Conservation (phyloP, 2,888 invertebrate species). For the Sipunculus nudus region DNA sequence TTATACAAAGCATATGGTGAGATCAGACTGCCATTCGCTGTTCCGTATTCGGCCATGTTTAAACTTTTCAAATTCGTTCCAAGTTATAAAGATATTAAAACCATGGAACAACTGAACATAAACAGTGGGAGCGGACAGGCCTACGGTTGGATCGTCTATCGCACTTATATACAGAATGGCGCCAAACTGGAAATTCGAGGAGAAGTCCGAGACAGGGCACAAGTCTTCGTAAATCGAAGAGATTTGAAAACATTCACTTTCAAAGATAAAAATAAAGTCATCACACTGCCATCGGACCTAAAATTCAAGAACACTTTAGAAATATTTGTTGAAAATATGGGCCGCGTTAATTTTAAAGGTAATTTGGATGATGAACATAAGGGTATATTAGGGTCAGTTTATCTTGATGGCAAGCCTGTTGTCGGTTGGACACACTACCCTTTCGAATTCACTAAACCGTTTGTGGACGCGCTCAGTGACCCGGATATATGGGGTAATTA, state of each 20-base stretch:
- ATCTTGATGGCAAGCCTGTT: neutral
- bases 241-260: neutral
- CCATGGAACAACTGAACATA: too few relatives aligned
- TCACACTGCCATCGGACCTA: neutral
- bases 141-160: too few relatives aligned
- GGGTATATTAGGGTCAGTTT: constrained; percentile 22
- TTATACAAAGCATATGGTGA: constrained; percentile 11
- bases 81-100: too few relatives aligned
- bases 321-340: constrained; percentile 36
- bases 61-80: neutral
- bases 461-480: constrained; percentile 1
- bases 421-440: constrained; percentile 23
- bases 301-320: constrained; percentile 11
- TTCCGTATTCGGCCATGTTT: constrained; percentile 1
- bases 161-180: constrained; percentile 54
- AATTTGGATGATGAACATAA: constrained; percentile 19
- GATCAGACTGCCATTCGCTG: neutral
- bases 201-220: constrained; percentile 68
- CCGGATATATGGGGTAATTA: constrained; percentile 3
- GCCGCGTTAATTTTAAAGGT: constrained; percentile 26
- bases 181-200: constrained; percentile 40
- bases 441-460: constrained; percentile 25
- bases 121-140: too few relatives aligned
- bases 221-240: constrained; percentile 7
- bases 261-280: neutral